These are phyloP conservation scores for Chionis minor DNA, from an alignment of 2,113 vertebrate genomes.

Conservation along the genomic window DNA sequence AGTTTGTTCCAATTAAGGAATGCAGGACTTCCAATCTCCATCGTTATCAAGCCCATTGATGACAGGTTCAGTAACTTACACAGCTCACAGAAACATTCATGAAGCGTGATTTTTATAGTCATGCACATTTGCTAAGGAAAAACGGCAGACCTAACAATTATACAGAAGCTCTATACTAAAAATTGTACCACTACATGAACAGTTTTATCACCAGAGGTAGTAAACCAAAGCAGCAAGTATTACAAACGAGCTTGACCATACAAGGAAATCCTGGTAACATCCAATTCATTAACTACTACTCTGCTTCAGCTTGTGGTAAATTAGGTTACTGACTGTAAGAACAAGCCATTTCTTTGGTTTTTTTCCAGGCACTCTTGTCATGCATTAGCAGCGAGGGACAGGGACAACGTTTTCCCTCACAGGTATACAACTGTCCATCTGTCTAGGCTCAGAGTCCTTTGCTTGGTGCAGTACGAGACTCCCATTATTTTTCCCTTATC, in stretches of 20 bases:
- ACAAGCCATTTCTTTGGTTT: neutral
- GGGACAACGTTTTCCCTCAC: neutral
- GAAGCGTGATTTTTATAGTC: neutral
- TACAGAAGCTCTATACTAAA: neutral
- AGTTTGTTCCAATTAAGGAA: neutral
- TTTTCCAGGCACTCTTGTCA: neutral
- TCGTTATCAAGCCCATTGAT: neutral
- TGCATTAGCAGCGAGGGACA: neutral
- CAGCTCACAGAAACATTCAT: neutral
- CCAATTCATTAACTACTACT: neutral
- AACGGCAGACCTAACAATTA: neutral
- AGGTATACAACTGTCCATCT: neutral
- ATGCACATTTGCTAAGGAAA: neutral
- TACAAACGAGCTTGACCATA: neutral
- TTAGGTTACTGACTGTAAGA: neutral
- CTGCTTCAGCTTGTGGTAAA: neutral
- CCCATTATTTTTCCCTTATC: neutral
- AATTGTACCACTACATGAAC: neutral
- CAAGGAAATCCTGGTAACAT: neutral
- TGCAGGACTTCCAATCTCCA: neutral
- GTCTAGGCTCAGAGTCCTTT: neutral
- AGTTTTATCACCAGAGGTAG: neutral
- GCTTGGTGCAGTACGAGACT: neutral
- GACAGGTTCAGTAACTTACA: accelerated
- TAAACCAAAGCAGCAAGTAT: neutral